Base-by-base conservation (phyloP, 2,113 vertebrate genomes). In the Gadus macrocephalus region DNA sequence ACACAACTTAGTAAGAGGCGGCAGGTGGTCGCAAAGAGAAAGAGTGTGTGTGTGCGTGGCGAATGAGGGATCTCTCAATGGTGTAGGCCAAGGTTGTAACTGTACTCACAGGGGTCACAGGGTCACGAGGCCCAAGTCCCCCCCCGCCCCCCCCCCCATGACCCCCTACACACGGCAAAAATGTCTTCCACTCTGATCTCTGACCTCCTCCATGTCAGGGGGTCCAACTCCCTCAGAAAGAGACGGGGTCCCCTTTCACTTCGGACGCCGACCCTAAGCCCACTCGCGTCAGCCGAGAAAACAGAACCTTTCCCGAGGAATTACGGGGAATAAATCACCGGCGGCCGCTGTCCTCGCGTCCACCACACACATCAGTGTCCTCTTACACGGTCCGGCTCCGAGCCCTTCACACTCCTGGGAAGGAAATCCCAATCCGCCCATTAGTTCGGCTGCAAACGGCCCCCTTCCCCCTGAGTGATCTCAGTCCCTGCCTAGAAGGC, bases 271-370 rank as follows among this genome's bases (percentile, higher is more conserved):
- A 72, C 86, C 83, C 86, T 80, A 88, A 89, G 88, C 78, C 85
- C 78, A 66, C 68, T 89, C 80, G 64, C 76, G 84, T 85, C 86
- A 78, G 81, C 60, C 64, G 69, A 69, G 78, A 85, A 86, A 87
- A 83, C 74, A 78, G 77, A 88, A 86, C 72, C 85, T 79, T 83
- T 88, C 83, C 82, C 87, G 87, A 87, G 82, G 85, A 86, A 82
- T 88, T 86, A 82, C 69, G 76, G 79, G 22, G 74, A 83, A 90
- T 91, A 89, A 91, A 92, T 91, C 90, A 89, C 78, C 66, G 69
- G 75, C 69, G 78, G 68, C 65, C 67, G 64, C 72, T 77, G 84
- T 85, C 81, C 83, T 89, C 83, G 78, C 80, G 78, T 77, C 69
- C 65, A 78, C 69, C 76, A 82, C 75, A 71, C 79, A 71, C 79